These are phyloP conservation scores for Megalurothrips usitatus DNA, from an alignment of 2,888 invertebrate genomes.

Conservation along the genomic window DNA sequence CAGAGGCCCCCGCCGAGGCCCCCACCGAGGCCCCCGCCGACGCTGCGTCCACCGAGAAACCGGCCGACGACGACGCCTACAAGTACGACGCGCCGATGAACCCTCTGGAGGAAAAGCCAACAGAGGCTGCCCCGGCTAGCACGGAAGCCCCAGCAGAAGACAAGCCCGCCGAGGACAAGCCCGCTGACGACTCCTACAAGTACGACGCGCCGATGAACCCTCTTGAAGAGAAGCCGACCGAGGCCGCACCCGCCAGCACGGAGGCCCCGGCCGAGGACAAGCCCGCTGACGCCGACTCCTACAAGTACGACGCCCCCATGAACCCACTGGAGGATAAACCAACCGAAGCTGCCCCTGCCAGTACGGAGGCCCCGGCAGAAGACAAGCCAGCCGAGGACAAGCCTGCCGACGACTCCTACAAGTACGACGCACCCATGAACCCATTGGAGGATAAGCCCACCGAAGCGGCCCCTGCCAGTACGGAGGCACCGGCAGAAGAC, in stretches of 20 bases:
- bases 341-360: background rate
- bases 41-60: background rate
- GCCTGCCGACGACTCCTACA: constrained; percentile 5
- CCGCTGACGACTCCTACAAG: background rate
- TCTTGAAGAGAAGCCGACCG: background rate
- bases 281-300: background rate
- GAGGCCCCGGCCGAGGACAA: background rate
- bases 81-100: background rate
- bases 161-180: background rate
- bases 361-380: background rate
- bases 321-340: background rate
- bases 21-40: background rate
- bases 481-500: background rate
- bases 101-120: background rate
- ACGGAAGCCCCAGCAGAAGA: background rate
- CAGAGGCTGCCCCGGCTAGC: background rate
- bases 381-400: background rate
- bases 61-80: background rate
- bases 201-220: constrained; percentile 2
- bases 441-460: background rate
- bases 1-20: background rate
- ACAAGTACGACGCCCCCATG: background rate
- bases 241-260: background rate
- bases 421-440: background rate
- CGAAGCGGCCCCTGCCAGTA: background rate